phyloP scores from a whole-genome alignment of 2,113 vertebrate genomes.

The Siniperca knerii region DNA sequence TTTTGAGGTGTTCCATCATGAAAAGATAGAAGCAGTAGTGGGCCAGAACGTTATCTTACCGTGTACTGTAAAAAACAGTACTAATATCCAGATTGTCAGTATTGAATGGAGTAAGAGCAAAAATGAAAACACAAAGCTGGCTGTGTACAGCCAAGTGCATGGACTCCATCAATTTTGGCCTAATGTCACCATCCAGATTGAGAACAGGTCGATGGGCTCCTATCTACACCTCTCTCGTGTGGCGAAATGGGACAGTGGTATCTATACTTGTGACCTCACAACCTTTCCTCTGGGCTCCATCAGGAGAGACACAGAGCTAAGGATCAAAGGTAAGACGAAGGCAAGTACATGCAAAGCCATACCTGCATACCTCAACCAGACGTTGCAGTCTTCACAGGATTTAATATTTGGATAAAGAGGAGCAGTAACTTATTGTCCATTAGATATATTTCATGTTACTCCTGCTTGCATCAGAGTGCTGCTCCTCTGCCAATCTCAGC shows the following conservation, averaged over 20 bases:
- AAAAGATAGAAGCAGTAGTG: slow-evolving; percentile 39
- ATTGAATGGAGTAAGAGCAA: slow-evolving; percentile 73
- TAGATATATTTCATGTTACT: slow-evolving; percentile 41
- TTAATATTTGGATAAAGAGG: slow-evolving; percentile 7
- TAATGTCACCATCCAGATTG: slow-evolving; percentile 29
- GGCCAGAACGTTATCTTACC: slow-evolving; percentile 73
- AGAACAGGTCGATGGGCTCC: not conserved
- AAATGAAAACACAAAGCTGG: slow-evolving; percentile 43
- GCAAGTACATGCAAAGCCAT: not conserved
- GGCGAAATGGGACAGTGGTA: slow-evolving; percentile 51
- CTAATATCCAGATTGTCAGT: slow-evolving; percentile 2
- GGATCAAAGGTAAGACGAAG: slow-evolving; percentile 73
- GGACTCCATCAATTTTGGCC: rapidly evolving
- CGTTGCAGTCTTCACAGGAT: not conserved
- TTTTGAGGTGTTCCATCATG: not conserved
- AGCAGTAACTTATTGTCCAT: slow-evolving; percentile 17
- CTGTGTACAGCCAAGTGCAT: rapidly evolving
- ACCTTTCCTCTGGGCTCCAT: slow-evolving; percentile 61
- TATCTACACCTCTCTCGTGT: slow-evolving; percentile 55
- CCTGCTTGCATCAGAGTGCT: slow-evolving; percentile 37
- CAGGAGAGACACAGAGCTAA: slow-evolving; percentile 36
- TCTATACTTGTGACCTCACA: slow-evolving; percentile 70
- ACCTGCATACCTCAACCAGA: not conserved
- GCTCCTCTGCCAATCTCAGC: slow-evolving; percentile 12
- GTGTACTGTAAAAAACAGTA: slow-evolving; percentile 13